phyloP scores from a whole-genome alignment of 2,113 vertebrate species.

The Conger conger region DNA sequence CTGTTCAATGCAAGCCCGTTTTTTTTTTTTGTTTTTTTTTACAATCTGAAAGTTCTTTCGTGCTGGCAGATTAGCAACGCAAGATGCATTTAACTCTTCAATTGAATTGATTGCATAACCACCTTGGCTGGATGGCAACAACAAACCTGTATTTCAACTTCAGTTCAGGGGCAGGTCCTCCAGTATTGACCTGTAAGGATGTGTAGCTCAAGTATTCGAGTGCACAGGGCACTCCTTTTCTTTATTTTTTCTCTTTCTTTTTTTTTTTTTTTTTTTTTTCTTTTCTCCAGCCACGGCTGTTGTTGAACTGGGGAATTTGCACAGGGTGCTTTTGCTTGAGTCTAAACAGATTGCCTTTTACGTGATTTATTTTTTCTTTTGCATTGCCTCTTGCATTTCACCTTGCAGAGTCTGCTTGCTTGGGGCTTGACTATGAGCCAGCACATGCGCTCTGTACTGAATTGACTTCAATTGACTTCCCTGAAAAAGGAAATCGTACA shows the following conservation, averaged over 20 bases:
- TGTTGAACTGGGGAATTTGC: too few relatives aligned
- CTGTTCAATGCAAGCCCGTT: neutral
- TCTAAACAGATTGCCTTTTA: too few relatives aligned
- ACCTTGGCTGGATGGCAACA: neutral
- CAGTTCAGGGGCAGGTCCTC: neutral
- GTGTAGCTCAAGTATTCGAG: neutral
- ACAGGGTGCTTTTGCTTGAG: too few relatives aligned
- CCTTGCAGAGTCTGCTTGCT: too few relatives aligned
- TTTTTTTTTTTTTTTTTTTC: too few relatives aligned
- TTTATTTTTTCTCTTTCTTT: too few relatives aligned
- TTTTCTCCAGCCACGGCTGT: too few relatives aligned
- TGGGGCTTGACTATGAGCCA: neutral
- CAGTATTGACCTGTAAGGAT: neutral
- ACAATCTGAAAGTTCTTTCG: neutral
- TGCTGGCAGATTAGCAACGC: neutral
- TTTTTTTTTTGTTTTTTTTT: neutral
- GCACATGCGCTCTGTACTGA: neutral
- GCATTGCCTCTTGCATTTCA: neutral
- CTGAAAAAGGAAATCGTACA: neutral
- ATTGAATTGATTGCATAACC: neutral
- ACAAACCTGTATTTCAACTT: neutral
- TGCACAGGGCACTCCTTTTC: too few relatives aligned
- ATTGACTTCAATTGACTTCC: neutral
- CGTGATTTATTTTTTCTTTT: neutral
- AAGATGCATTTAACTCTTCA: neutral